Conservation (phyloP, 2,888 invertebrate genomes). For the Unio pictorum region DNA sequence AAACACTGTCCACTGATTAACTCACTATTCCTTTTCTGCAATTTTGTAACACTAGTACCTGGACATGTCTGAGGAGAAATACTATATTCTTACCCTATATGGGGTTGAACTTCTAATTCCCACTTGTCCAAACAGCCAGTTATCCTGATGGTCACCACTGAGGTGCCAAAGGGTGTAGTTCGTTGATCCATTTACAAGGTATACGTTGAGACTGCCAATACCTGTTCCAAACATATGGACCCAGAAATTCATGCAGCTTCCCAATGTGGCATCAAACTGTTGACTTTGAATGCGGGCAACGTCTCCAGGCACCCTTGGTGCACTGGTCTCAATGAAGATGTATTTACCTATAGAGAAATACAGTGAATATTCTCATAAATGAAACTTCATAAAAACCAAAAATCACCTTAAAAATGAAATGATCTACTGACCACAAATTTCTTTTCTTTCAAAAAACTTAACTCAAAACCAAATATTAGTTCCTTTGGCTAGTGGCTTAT, state of each 20-base stretch:
- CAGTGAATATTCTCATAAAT: neutral
- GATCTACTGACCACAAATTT: too few species aligned
- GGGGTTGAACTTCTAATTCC: constrained; percentile 28
- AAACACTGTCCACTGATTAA: too few species aligned
- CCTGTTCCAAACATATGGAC: constrained; percentile 63
- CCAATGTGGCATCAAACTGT: constrained; percentile 26
- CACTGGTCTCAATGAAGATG: constrained; percentile 71
- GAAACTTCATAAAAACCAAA: neutral
- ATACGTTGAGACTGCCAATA: constrained; percentile 57
- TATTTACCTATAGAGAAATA: constrained; percentile 65
- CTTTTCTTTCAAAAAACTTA: too few species aligned
- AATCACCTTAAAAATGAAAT: too few species aligned
- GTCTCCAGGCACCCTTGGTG: constrained; percentile 41
- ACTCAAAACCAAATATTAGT: too few species aligned
- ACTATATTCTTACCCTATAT: constrained; percentile 26
- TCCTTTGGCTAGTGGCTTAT: too few species aligned
- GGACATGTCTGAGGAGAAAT: neutral
- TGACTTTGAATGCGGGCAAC: constrained; percentile 48
- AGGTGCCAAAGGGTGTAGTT: constrained; percentile 54
- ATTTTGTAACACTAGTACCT: too few species aligned
- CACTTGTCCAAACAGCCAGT: constrained; percentile 55
- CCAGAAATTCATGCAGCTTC: constrained; percentile 59
- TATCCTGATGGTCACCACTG: constrained; percentile 44
- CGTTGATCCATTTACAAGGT: constrained; percentile 29
- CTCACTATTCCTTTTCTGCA: too few species aligned